Evolutionary conservation across 2,888 invertebrate species (phyloP), one percentile per base, ranked within the genome.

Genomic region (Pocota personata): DNA sequence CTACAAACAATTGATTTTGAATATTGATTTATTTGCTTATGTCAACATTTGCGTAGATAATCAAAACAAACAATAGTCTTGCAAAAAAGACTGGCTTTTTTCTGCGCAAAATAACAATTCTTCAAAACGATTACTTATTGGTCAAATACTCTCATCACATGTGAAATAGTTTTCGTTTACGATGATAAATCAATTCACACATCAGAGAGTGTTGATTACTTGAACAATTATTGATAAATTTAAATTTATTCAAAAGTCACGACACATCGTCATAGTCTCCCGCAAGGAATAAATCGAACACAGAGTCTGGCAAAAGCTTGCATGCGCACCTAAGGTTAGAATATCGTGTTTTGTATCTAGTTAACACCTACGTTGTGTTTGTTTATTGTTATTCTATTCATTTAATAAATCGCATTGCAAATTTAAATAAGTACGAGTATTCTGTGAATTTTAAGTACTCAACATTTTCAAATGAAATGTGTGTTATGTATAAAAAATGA

Each of bases 101-200:
- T 35, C 37, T 14, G 27, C 37, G 57, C 19, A 35, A 35, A 24
- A 43, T 14, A 43, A 40, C 5, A 60, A 14, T 12, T 43, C 58
- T 57, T 19, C 19, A n/a, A 37, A 57, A 55, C 32, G 27, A 32
- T 30, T 55, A 43, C 43, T 32, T 57, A 8, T 27, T 71, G 40
- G 12, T 24, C 46, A 46, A 57, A 69, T 69, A 62, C 30, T 64
- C 32, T 16, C 40, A 43, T 77, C 77, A 43, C 60, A 60, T 78
- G 58, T 69, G 52, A 78, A 69, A 69, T 52, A 69, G 77, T 77
- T 77, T 64, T 16, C 48, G 40, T 69, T 78, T 43, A 27, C 30
- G 60, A 58, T 78, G 43, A 57, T 69, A 60, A 78, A 62, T 78
- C 52, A 78, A 78, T 78, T 69, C 60, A 32, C 77, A 69, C 52